Evolutionary conservation across 37 sponge, comb jelly and placozoan genomes (phyloP), one percentile per base, ranked within the genome.

Genomic region (Mnemiopsis leidyi): DNA sequence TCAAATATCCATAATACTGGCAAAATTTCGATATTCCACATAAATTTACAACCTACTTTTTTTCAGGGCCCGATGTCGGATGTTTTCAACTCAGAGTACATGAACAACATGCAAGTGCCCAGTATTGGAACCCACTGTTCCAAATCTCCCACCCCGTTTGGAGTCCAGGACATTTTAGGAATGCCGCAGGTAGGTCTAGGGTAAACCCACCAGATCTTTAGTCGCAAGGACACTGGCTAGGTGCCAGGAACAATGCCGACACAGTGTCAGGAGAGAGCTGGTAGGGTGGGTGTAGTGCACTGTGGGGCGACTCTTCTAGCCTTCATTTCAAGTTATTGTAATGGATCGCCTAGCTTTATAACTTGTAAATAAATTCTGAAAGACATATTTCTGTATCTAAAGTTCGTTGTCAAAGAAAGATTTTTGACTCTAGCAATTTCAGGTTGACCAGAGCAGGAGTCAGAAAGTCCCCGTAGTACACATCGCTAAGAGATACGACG

Each of bases 381-480:
- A 48, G 61, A 48, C 9, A 48, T 48, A 48, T 48, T 48, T 48
- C 13, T 13, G 13, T n/a, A n/a, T n/a, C n/a, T n/a, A n/a, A n/a
- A n/a, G n/a, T n/a, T n/a, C n/a, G n/a, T n/a, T n/a, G n/a, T n/a
- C n/a, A n/a, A n/a, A n/a, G n/a, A n/a, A n/a, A n/a, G n/a, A n/a
- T n/a, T n/a, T n/a, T n/a, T n/a, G n/a, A n/a, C n/a, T n/a, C n/a
- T n/a, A n/a, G 25, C 25, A 30, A 7, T 25, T 77, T 31, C 36
- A 77, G 79, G 79, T 77, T 26, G 79, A 77, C 36, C 79, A 48
- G 61, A 48, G 61, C 61, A 48, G 79, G 36, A 38, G 39, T 25
- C 90, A 85, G 39, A 85, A 85, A 85, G 90, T 85, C 24, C 90
- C 90, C 0, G 90, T 85, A 23, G 90, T 85, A 3, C 90, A 85